Evolutionary conservation across 2,888 invertebrate species (phyloP), one percentile per base, ranked within the genome.

Genomic region (Periphyllus acericola): DNA sequence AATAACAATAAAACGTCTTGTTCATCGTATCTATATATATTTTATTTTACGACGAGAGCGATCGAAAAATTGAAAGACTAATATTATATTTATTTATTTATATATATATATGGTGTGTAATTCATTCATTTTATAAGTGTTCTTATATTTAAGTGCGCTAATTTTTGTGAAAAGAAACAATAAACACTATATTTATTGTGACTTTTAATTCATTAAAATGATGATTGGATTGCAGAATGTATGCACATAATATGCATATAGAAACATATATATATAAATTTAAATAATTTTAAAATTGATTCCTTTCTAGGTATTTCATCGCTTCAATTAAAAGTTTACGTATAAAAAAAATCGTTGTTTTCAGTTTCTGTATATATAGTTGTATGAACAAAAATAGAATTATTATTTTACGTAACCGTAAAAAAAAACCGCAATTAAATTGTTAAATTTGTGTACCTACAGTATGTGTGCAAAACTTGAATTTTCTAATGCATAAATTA

Each of bases 1-100:
- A 68, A 82, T 68, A 68, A 82, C 21, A 60, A 72, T 29, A 83
- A 34, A 83, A 83, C 14, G 66, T 32, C 72, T 32, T 72, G 72
- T 68, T 68, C 68, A 60, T 71, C n/a, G 11, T 71, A 72, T 72
- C 32, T 34, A 72, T 72, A 32, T 72, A 32, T 46, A 46, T 46
- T 71, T 29, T 71, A 71, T 72, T 72, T 72, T 72, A 72, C 19
- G 34, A 5, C 19, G 19, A 72, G 17, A 34, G 25, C 19, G 29
- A n/a, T 34, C 25, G 29, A 32, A 68, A 68, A 34, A 34, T 34
- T 9, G 46, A 19, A n/a, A 34, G 72, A 72, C 68, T 29, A 71
- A 71, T 71, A n/a, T n/a, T n/a, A n/a, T n/a, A n/a, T n/a, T n/a
- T n/a, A n/a, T n/a, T n/a, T n/a, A n/a, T n/a, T n/a, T n/a, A n/a